phyloP scores from a whole-genome alignment of 2,113 vertebrate species.

The Myrmophylax atrothorax region DNA sequence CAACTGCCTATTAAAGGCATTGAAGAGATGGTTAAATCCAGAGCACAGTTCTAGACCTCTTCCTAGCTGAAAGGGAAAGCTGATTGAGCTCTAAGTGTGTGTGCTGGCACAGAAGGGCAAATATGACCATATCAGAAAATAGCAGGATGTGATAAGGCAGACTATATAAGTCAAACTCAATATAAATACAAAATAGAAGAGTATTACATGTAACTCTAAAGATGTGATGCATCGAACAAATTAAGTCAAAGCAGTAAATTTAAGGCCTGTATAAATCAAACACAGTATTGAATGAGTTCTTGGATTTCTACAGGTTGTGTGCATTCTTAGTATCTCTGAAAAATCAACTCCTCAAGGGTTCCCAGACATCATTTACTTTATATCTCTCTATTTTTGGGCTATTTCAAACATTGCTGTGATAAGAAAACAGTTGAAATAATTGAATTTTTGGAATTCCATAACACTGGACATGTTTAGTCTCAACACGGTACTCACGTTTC shows the following conservation, averaged over 20 bases:
- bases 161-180: background rate
- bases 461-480: background rate
- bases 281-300: background rate
- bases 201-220: background rate
- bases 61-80: background rate
- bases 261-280: background rate
- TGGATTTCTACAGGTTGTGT: background rate
- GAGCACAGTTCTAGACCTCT: background rate
- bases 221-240: background rate
- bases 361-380: background rate
- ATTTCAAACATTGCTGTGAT: background rate
- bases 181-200: background rate
- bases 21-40: background rate
- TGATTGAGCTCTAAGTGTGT: background rate
- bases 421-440: slow-evolving; percentile 32
- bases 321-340: background rate
- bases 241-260: background rate
- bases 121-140: background rate
- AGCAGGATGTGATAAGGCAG: background rate
- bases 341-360: background rate
- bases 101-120: background rate
- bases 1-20: background rate
- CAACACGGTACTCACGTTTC: background rate
- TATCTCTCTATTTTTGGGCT: background rate
- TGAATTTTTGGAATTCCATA: background rate